Evolutionary conservation across 2,797 vertebrate species (phyloP).

Genomic region (Thaleichthys pacificus): DNA sequence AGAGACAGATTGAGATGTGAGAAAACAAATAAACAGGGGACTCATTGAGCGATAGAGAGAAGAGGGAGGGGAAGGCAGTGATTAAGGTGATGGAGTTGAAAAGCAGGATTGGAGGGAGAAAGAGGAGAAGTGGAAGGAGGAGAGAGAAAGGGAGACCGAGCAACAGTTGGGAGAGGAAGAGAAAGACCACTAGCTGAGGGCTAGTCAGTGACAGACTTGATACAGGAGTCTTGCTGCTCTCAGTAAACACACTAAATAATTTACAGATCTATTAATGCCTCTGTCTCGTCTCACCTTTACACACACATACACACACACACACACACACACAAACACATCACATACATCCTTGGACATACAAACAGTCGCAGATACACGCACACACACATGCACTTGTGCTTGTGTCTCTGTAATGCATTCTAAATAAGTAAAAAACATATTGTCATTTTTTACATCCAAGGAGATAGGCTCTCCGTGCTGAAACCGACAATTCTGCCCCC

Average conservation of each 20-base stretch:
- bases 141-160: constrained; percentile 18
- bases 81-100: constrained; percentile 14
- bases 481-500: neutral
- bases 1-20: neutral
- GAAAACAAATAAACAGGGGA: neutral
- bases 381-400: neutral
- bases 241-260: constrained; percentile 64
- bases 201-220: constrained; percentile 21
- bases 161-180: neutral
- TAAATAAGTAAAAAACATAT: neutral
- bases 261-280: constrained; percentile 48
- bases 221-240: constrained; percentile 10
- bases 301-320: constrained; percentile 7
- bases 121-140: neutral
- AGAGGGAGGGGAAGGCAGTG: neutral
- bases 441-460: neutral
- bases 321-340: neutral
- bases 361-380: neutral
- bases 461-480: neutral
- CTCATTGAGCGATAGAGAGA: neutral
- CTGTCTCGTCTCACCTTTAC: constrained; percentile 24
- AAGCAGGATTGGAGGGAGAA: neutral
- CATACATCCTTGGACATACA: neutral
- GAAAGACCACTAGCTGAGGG: constrained; percentile 8
- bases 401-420: neutral